These are phyloP conservation scores for Zaprionus lineosus DNA, from an alignment of 2,888 invertebrate species.

Conservation along the genomic window DNA sequence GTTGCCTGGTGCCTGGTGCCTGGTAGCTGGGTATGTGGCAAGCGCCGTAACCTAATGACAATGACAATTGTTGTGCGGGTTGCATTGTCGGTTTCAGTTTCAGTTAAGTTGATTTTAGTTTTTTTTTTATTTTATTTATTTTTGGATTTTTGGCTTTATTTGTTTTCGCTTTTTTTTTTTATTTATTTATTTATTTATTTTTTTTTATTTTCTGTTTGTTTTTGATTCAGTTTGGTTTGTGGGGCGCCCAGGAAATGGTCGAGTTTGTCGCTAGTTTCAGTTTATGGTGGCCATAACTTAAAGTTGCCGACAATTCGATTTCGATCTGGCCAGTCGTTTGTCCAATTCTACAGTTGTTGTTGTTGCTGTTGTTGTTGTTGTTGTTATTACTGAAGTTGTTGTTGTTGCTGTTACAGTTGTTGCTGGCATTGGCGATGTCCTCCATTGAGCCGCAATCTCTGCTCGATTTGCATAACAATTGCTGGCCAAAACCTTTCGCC, in stretches of 20 bases:
- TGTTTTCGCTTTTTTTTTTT: no score
- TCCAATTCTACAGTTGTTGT: slow-evolving; percentile 67
- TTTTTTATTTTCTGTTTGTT: no score
- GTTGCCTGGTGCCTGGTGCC: not conserved
- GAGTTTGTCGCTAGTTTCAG: slow-evolving; percentile 40
- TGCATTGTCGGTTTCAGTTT: slow-evolving; percentile 18
- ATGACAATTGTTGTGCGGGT: slow-evolving; percentile 72
- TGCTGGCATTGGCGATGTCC: slow-evolving; percentile 28
- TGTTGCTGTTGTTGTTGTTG: slow-evolving; percentile 35
- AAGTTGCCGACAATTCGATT: slow-evolving; percentile 62
- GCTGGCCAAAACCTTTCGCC: slow-evolving; percentile 69
- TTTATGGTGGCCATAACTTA: slow-evolving; percentile 69
- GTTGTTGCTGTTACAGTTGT: slow-evolving; percentile 32
- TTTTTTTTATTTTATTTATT: no score
- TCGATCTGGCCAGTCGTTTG: slow-evolving; percentile 55
- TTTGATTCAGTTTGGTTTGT: no score
- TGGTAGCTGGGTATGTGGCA: not conserved
- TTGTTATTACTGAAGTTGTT: no score
- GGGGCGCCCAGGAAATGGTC: slow-evolving; percentile 56
- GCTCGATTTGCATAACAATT: slow-evolving; percentile 76
- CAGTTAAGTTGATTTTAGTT: no score
- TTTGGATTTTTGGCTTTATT: no score
- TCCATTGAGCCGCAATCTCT: slow-evolving; percentile 55
- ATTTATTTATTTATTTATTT: no score
- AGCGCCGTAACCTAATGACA: slow-evolving; percentile 60